Evolutionary conservation across 2,113 vertebrate species (phyloP).

Genomic region (Megalops atlanticus): DNA sequence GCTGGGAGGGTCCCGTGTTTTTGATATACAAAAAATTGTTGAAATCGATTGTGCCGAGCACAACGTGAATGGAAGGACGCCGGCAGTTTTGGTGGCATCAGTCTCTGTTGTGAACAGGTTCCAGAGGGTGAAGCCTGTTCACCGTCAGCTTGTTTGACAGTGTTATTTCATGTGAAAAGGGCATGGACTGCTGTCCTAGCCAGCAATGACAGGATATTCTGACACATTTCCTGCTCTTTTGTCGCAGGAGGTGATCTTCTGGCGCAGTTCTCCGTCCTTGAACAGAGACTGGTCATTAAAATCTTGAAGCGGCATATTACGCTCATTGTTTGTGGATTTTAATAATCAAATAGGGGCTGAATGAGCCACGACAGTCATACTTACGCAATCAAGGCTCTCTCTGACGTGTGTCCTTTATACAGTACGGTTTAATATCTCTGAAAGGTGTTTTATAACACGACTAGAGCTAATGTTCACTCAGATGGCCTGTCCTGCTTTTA

Average conservation of each 20-base stretch:
- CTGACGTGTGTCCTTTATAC: background rate
- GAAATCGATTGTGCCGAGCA: too few species aligned
- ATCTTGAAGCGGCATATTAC: too few species aligned
- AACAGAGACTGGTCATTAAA: background rate
- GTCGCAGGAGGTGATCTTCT: background rate
- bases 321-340: too few species aligned
- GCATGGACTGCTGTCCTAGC: too few species aligned
- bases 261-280: background rate
- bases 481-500: background rate
- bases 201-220: background rate
- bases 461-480: background rate
- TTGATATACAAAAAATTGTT: too few species aligned
- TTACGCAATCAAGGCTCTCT: background rate
- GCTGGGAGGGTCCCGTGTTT: too few species aligned
- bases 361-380: background rate
- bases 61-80: too few species aligned
- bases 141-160: too few species aligned
- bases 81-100: too few species aligned
- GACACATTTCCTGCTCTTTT: background rate
- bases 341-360: constrained; percentile 1
- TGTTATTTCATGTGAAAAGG: too few species aligned
- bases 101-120: too few species aligned
- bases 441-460: background rate
- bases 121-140: too few species aligned
- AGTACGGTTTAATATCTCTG: background rate